A percentile compares a stretch with the other conserved stretches of the same genome.
Conservation (phyloP, 2,888 invertebrate genomes). For the Scaptomyza tumidula region DNA sequence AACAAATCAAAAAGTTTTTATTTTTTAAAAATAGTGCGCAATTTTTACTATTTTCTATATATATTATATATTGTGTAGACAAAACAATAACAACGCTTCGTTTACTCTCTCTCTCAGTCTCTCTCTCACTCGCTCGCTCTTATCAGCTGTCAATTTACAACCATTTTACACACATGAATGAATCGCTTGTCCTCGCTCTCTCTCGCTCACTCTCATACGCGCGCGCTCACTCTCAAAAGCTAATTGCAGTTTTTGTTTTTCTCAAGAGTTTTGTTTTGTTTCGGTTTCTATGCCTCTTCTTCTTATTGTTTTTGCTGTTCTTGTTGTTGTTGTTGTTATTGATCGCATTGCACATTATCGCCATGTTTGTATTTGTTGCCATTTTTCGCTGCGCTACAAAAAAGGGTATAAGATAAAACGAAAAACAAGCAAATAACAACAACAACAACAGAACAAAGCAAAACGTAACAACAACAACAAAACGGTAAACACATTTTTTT, state of each 20-base stretch:
- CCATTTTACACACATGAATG: constrained; percentile 65
- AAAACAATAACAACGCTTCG: constrained; percentile 13
- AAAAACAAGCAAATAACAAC: constrained; percentile 9
- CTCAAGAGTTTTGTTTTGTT: constrained; percentile 50
- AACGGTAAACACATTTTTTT: constrained; percentile 55
- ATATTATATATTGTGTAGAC: constrained; percentile 46
- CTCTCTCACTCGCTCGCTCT: constrained; percentile 28
- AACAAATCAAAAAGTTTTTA: constrained; percentile 54
- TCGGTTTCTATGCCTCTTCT: constrained; percentile 23
- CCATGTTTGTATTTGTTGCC: constrained; percentile 79
- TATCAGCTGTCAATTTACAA: constrained; percentile 63
- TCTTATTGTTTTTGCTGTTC: background rate
- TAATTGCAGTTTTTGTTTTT: constrained; percentile 67
- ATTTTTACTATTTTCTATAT: constrained; percentile 67
- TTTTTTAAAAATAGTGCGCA: constrained; percentile 83
- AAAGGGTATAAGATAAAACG: constrained; percentile 30
- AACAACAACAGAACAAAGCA: constrained; percentile 10
- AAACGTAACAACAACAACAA: constrained; percentile 5
- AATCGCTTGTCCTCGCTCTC: constrained; percentile 12
- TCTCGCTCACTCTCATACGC: background rate
- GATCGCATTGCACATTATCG: constrained; percentile 74
- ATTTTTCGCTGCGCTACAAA: constrained; percentile 62
- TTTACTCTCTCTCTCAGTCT: constrained; percentile 34
- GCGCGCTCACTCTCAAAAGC: constrained; percentile 1
- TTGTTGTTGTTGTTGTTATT: constrained; percentile 53